These are phyloP conservation scores for Blomia tropicalis DNA, from an alignment of 2,888 invertebrate genomes.

Conservation along the genomic window DNA sequence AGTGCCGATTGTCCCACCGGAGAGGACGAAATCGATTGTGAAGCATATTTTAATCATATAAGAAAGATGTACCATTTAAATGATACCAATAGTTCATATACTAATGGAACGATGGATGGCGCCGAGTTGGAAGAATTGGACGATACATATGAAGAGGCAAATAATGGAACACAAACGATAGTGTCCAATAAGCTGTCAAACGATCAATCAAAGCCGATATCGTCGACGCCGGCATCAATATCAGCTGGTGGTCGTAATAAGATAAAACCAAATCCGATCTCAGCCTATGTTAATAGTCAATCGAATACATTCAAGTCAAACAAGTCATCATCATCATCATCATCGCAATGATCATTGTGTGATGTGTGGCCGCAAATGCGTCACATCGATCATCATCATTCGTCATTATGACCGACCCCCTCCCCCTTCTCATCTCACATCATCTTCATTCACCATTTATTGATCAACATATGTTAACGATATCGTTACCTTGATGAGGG, in stretches of 20 bases:
- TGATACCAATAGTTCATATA: neutral
- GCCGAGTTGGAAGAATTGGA: neutral
- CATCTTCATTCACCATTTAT: no score
- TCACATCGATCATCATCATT: no score
- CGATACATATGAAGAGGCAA: neutral
- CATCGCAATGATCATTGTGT: no score
- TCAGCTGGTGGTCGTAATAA: no score
- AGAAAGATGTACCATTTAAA: neutral
- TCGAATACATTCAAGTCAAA: neutral
- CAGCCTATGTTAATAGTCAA: neutral
- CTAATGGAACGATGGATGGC: neutral
- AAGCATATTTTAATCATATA: neutral
- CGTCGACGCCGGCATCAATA: neutral
- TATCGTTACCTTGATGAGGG: no score
- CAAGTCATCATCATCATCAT: neutral
- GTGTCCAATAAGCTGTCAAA: neutral
- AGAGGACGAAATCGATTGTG: constrained; percentile 19
- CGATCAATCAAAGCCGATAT: neutral
- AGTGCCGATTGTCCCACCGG: constrained; percentile 9
- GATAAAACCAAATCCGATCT: neutral
- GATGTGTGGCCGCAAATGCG: no score
- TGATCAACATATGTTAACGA: no score
- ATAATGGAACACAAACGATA: neutral
- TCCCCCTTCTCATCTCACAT: no score
- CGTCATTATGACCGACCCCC: no score